These are phyloP conservation scores for Drosophila longiperda DNA, from an alignment of 2,888 invertebrate species.

Conservation along the genomic window DNA sequence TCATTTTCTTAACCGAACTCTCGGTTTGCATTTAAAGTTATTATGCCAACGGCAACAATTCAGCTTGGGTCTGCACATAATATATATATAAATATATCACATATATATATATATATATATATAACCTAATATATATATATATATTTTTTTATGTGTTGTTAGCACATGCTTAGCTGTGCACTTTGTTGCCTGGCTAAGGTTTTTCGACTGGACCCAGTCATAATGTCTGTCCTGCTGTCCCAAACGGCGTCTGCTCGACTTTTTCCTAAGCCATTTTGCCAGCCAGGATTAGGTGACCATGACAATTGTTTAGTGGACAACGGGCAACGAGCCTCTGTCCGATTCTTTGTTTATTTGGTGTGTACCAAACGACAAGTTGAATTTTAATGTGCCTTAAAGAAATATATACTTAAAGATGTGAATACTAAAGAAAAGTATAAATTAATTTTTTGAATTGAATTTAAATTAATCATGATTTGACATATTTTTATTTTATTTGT, in stretches of 20 bases:
- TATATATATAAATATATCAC: not conserved
- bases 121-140: not conserved
- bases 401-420: not conserved
- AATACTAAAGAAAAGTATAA: not conserved
- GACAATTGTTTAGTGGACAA: conserved; percentile 61
- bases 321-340: not conserved
- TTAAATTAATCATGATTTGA: not conserved
- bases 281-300: conserved; percentile 76
- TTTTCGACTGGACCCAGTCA: conserved; percentile 24
- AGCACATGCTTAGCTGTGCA: conserved; percentile 48
- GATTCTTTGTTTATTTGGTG: conserved; percentile 9
- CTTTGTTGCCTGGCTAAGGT: conserved; percentile 47
- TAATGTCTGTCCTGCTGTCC: conserved; percentile 3
- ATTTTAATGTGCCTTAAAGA: not conserved
- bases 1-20: conserved; percentile 47
- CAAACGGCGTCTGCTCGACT: conserved; percentile 5
- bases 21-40: conserved; percentile 61
- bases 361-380: not conserved
- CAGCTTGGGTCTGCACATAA: conserved; percentile 18
- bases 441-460: not conserved
- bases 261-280: conserved; percentile 50
- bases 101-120: not conserved
- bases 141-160: conserved; percentile 15
- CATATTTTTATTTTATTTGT: not conserved
- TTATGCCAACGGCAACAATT: conserved; percentile 41